Evolutionary conservation across 1,140 invertebrate genomes (phyloP), one percentile per base, ranked within the genome.

Genomic region (Drosophila asahinai): DNA sequence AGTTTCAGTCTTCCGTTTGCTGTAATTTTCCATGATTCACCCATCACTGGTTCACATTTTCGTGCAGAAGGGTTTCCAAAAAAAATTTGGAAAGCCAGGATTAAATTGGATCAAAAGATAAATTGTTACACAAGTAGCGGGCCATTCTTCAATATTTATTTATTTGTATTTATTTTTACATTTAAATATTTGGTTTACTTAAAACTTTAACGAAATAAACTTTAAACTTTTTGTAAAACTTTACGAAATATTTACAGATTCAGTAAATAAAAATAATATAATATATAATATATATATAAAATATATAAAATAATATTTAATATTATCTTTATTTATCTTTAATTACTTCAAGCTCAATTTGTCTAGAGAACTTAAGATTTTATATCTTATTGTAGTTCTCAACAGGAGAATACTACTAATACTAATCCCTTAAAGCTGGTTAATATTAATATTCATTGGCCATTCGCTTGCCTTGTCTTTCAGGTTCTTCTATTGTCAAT

Each of bases 1-100:
- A 77, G 61, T 70, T 77, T 81, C 30, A 75, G 59, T 59, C 74
- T 87, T 90, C 73, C 84, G 84, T 63, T 87, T 57, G 49, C 38
- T 57, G 51, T 81, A 80, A 83, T 80, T 83, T 83, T 68, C 81
- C 81, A 67, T 74, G 68, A 74, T 70, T 70, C 59, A 12, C 61
- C 64, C 76, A 74, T 80, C 80, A 60, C 63, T 58, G 82, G 38
- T 66, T 42, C 11, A 7, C 19, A 19, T 22, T 33, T 51, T 36
- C 14, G 15, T 3, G 5, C 12, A 65, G 17, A 59, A 58, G 19
- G 45, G 47, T 43, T 72, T 33, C 22, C 17, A 15, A 22, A 11
- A 64, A 38, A 11, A 19, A 30, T 22, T 33, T 45, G 7, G 25
- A 30, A 52, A 43, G 14, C 9, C 3, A 9, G 25, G 27, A 17